phyloP scores from a whole-genome alignment of 1,140 invertebrate genomes.

The Delia radicum region DNA sequence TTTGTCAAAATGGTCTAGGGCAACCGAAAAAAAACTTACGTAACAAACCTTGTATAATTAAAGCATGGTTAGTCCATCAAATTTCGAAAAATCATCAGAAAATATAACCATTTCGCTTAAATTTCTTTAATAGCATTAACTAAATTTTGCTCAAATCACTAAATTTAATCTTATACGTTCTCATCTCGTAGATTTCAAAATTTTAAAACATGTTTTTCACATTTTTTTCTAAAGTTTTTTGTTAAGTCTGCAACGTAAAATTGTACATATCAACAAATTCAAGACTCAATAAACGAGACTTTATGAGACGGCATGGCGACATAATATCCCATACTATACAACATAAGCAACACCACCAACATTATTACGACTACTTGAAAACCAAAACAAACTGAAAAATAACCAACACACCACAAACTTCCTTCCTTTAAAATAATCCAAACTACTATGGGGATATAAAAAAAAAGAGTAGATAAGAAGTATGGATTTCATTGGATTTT shows the following conservation, averaged over 20 bases:
- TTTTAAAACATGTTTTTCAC: not conserved
- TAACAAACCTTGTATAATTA: no score
- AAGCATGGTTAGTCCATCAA: no score
- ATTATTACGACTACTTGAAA: not conserved
- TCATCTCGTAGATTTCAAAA: no score
- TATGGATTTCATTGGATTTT: no score
- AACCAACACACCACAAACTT: slow-evolving; percentile 15
- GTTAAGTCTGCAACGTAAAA: not conserved
- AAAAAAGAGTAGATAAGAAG: no score
- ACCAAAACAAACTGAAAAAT: not conserved
- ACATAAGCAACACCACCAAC: not conserved
- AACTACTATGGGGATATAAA: not conserved
- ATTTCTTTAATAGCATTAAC: no score
- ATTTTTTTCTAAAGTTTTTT: not conserved
- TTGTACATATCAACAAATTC: not conserved
- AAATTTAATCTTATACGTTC: not conserved
- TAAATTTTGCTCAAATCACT: no score
- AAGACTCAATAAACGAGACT: not conserved
- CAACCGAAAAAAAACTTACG: no score
- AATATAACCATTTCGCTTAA: no score
- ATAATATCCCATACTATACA: not conserved
- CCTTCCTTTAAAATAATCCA: slow-evolving; percentile 3
- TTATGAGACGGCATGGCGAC: not conserved
- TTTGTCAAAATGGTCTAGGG: no score
- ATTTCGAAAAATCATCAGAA: no score